Percentiles rank a stretch among this genome's conserved stretches.
phyloP scores from a whole-genome alignment of 1,140 invertebrate genomes.

The Piezodorus guildinii region DNA sequence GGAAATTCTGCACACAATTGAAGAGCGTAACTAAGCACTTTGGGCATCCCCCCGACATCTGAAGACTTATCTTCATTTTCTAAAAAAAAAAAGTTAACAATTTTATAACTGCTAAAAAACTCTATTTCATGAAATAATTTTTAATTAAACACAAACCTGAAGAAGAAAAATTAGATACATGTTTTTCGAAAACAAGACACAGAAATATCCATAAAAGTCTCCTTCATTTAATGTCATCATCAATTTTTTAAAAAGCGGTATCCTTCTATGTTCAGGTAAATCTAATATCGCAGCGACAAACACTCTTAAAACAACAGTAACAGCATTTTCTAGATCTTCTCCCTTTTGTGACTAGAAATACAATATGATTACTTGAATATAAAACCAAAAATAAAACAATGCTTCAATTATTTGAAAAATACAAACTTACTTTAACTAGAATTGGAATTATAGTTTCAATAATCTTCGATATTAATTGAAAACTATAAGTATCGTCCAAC shows the following conservation, averaged over 20 bases:
- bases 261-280: slow-evolving; percentile 75
- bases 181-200: slow-evolving; percentile 53
- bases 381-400: too few relatives aligned
- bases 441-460: slow-evolving; percentile 83
- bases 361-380: background rate
- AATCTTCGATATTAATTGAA: slow-evolving; percentile 82
- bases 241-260: slow-evolving; percentile 68
- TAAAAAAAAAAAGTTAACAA: background rate
- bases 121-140: background rate
- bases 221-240: slow-evolving; percentile 55
- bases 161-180: slow-evolving; percentile 35
- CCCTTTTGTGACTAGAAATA: background rate
- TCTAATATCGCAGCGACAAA: slow-evolving; percentile 81
- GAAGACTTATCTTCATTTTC: background rate
- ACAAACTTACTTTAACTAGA: slow-evolving; percentile 42
- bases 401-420: background rate
- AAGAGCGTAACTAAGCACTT: slow-evolving; percentile 57
- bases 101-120: too few relatives aligned
- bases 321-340: slow-evolving; percentile 27
- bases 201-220: slow-evolving; percentile 63
- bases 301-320: slow-evolving; percentile 64
- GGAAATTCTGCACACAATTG: slow-evolving; percentile 52
- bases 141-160: too few relatives aligned
- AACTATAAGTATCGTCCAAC: slow-evolving; percentile 87
- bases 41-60: slow-evolving; percentile 28